Base-by-base conservation (phyloP, 2,113 vertebrate species). In the Platycercus adscitus region DNA sequence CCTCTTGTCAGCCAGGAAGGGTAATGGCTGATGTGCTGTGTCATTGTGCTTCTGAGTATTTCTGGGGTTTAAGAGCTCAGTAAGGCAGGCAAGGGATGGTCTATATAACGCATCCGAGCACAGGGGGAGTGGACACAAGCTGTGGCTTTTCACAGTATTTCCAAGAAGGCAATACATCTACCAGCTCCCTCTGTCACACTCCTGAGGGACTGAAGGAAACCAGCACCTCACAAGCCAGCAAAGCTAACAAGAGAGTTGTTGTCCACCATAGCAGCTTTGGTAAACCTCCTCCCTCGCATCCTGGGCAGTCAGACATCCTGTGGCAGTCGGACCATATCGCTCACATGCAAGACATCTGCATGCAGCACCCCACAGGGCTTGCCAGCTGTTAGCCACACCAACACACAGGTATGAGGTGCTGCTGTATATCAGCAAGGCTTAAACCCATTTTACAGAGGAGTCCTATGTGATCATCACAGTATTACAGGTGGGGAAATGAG, bases 81-180 rank as follows among this genome's bases (percentile, higher is more conserved):
- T 10, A 8, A 46, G 46, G 46, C 72, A 58, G 35, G 66, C 31
- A 37, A 15, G 5, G 65, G 46, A 17, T 71, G 66, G 44, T 61
- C 73, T 72, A 26, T 5, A 1, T 13, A 69, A 55, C 0, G 4
- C 44, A 6, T 19, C 12, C 35, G 21, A 70, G 75, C 49, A 39
- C 25, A 1, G 0, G 17, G 10, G 20, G 26, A 53, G 0, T 3
- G 6, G 39, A 69, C 58, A 26, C 50, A 76, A 37, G 31, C 5
- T 68, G 78, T 28, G 65, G 72, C 17, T 88, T 88, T 78, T 60
- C 89, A 68, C 49, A 28, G 29, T 29, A 12, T 58, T 90, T 39
- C 35, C 26, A 29, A 37, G 41, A 28, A 71, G 33, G 63, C 58
- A 60, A 20, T 5, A 3, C 9, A 13, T 9, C 25, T 78, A 82